Percentiles rank a stretch among this genome's conserved stretches.
These are phyloP conservation scores for Damaliscus lunatus DNA, from an alignment of 2,113 vertebrate genomes.

Conservation along the genomic window DNA sequence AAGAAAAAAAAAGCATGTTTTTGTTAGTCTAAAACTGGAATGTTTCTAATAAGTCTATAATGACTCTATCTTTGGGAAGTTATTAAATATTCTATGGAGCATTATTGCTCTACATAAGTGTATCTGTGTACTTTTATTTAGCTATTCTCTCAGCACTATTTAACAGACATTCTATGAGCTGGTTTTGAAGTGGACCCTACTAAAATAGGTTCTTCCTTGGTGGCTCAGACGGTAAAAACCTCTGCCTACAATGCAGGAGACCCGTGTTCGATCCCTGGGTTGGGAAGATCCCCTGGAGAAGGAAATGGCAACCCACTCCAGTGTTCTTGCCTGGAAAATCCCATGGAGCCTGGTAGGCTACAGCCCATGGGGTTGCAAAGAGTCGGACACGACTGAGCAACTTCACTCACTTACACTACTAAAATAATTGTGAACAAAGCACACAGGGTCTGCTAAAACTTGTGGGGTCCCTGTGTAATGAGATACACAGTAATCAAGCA, in stretches of 20 bases:
- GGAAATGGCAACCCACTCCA: neutral
- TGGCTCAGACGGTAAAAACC: neutral
- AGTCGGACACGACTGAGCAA: accelerated
- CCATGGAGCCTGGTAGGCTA: neutral
- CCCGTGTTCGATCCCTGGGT: accelerated
- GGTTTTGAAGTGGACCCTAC: neutral
- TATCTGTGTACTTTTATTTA: neutral
- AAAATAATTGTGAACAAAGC: neutral
- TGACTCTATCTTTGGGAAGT: neutral
- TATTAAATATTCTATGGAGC: neutral
- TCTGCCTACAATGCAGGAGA: neutral
- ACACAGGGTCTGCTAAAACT: neutral
- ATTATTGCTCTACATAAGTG: neutral
- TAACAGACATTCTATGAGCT: neutral
- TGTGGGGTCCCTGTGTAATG: neutral
- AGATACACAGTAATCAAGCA: neutral
- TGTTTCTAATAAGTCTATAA: neutral
- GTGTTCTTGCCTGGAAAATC: neutral
- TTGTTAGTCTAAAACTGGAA: neutral
- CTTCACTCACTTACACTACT: neutral
- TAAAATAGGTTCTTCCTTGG: neutral
- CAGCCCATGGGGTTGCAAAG: neutral
- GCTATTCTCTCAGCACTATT: neutral
- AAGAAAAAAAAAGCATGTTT: neutral
- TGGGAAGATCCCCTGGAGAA: neutral